Conservation (phyloP, 53 echinoderm and acorn worm species). For the Paelopatides confundens region DNA sequence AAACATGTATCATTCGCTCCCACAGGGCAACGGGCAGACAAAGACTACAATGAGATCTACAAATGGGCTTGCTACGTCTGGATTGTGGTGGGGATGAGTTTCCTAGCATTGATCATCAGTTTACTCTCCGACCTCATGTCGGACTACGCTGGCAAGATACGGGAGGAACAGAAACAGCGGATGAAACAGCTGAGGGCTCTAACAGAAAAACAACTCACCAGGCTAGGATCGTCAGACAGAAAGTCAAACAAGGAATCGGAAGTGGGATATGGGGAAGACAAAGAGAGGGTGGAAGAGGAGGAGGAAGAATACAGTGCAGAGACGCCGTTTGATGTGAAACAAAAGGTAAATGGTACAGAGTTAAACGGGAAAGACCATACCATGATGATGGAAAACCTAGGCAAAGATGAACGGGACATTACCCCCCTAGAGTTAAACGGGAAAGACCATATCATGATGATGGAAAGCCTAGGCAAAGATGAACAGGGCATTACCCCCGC, state of each 20-base stretch:
- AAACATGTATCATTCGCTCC: neutral
- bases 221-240: constrained; percentile 16
- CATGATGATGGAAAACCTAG: neutral
- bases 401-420: neutral
- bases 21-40: constrained; percentile 39
- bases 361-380: constrained; percentile 21
- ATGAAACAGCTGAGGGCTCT: constrained; percentile 37
- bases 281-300: constrained; percentile 22
- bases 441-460: constrained; percentile 6
- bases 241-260: neutral
- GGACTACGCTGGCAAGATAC: constrained; percentile 51
- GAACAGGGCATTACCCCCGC: neutral
- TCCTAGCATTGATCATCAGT: constrained; percentile 67
- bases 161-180: constrained; percentile 38
- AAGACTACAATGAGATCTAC: constrained; percentile 57
- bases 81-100: constrained; percentile 78
- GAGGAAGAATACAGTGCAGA: neutral
- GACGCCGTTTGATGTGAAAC: neutral
- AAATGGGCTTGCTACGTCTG: constrained; percentile 65
- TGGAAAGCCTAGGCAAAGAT: neutral
- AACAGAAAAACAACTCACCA: constrained; percentile 23
- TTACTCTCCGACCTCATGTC: constrained; percentile 62
- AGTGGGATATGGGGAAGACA: neutral
- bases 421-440: constrained; percentile 18
- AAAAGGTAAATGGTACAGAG: constrained; percentile 32